Conservation (phyloP, 2,797 vertebrate genomes). For the Martes flavigula region DNA sequence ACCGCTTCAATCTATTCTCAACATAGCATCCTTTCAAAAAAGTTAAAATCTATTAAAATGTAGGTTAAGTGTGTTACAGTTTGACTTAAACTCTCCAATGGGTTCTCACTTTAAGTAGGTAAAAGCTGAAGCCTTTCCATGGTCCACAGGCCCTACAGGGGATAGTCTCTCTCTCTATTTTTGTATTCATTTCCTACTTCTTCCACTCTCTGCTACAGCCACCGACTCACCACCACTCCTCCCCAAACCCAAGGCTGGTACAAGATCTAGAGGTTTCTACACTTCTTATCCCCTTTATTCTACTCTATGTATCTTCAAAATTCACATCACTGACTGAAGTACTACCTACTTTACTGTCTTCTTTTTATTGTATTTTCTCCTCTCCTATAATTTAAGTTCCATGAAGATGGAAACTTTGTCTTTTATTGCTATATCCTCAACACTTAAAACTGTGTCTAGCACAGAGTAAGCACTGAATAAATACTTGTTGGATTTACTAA, state of each 20-base stretch:
- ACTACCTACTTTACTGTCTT: neutral
- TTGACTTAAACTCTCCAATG: neutral
- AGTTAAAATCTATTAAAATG: neutral
- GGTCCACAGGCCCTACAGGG: neutral
- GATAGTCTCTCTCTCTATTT: neutral
- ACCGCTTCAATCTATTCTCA: neutral
- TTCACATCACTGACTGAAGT: neutral
- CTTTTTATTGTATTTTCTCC: neutral
- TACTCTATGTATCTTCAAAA: neutral
- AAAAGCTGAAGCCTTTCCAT: neutral
- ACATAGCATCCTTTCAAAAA: neutral
- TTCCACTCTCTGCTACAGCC: neutral
- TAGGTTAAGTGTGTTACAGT: neutral
- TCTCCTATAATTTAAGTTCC: neutral
- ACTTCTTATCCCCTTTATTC: fast-evolving
- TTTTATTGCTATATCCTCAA: neutral
- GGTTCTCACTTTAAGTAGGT: neutral
- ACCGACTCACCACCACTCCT: neutral
- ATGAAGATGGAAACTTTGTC: neutral
- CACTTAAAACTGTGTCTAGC: neutral
- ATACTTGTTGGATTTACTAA: slow-evolving; percentile 17
- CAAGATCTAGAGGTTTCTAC: neutral
- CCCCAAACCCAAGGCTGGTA: neutral
- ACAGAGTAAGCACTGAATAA: neutral
- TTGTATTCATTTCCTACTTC: neutral